Percentiles rank a stretch among this genome's conserved stretches.
phyloP scores from a whole-genome alignment of 2,888 invertebrate species.

The Trypoxylon attenuatum region DNA sequence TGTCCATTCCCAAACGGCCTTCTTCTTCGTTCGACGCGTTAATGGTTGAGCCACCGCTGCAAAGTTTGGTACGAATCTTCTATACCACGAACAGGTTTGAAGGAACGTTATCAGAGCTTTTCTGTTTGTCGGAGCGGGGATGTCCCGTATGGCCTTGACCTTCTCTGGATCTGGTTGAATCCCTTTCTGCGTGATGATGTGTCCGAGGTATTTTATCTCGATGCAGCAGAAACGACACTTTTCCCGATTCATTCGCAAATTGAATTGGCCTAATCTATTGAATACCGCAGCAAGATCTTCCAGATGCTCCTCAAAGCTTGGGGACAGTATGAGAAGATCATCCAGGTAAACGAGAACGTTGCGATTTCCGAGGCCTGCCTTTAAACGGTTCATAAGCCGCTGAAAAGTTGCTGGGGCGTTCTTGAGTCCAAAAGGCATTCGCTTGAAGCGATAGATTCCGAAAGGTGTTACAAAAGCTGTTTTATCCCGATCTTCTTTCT shows the following conservation, averaged over 20 bases:
- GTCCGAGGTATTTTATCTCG: no score
- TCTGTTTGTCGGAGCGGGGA: not conserved
- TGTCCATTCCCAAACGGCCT: not conserved
- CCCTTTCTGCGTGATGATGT: not conserved
- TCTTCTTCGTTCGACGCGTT: not conserved
- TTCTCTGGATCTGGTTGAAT: not conserved
- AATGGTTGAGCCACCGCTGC: not conserved
- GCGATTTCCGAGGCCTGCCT: not conserved
- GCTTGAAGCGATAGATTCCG: not conserved
- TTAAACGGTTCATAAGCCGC: not conserved
- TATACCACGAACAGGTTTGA: not conserved
- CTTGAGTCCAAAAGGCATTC: not conserved
- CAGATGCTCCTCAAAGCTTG: not conserved
- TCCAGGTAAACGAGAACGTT: not conserved
- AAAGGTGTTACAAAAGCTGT: not conserved
- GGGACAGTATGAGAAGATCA: not conserved
- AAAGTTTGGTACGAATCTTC: not conserved
- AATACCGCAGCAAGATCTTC: not conserved
- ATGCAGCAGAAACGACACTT: not conserved
- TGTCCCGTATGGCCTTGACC: not conserved
- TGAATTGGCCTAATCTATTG: not conserved
- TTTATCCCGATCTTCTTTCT: not conserved
- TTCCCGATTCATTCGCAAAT: not conserved
- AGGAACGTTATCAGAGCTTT: not conserved
- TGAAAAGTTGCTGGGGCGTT: not conserved